Conservation (phyloP, 2,113 vertebrate species). For the Gorsachius goisagi region DNA sequence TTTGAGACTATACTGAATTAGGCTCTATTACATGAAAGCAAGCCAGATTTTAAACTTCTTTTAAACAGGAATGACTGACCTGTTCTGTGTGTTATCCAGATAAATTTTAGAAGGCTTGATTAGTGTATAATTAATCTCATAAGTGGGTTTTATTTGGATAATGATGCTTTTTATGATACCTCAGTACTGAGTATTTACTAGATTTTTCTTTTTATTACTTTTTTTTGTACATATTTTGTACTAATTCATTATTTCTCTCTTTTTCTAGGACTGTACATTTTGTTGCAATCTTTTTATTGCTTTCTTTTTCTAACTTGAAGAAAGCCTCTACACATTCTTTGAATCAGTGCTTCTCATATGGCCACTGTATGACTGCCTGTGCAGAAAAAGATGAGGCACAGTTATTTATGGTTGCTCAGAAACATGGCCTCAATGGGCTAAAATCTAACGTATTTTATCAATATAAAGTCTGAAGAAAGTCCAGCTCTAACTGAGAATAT, state of each 20-base stretch:
- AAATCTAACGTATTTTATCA: background rate
- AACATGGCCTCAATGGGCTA: background rate
- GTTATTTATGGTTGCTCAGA: background rate
- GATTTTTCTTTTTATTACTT: background rate
- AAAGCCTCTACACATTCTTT: background rate
- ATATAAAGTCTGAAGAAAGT: background rate
- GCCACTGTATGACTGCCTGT: background rate
- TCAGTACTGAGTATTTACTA: background rate
- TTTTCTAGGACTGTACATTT: background rate
- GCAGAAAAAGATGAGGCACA: background rate
- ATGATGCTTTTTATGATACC: background rate
- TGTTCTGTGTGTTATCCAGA: background rate
- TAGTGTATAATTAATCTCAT: background rate
- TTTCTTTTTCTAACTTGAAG: background rate
- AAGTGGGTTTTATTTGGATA: background rate
- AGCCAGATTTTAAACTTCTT: background rate
- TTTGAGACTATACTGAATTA: background rate
- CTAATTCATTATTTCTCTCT: background rate
- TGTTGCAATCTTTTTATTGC: background rate
- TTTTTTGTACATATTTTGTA: background rate
- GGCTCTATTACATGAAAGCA: background rate
- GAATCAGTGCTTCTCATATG: background rate
- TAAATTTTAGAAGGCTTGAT: background rate
- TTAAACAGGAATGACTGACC: background rate
- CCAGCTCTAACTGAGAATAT: background rate